Base-by-base conservation (phyloP, 2,797 vertebrate species). In the Acanthurus lineatus region DNA sequence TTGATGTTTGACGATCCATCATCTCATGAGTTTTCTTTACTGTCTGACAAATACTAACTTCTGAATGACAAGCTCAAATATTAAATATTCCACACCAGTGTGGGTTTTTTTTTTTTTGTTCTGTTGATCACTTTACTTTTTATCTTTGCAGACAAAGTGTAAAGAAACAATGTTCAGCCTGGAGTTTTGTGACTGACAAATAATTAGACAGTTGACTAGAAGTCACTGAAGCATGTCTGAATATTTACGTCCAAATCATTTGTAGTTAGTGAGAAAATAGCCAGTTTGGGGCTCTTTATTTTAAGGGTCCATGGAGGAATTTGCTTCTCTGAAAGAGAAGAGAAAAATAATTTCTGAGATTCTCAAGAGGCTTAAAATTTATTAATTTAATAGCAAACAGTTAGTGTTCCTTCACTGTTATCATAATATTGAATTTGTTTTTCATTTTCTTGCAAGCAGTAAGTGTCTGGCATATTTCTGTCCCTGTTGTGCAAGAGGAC, bases 1-100 rank as follows among this genome's bases (percentile, higher is more conserved):
- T 35, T 45, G 19, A 49, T 81, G 84, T 89, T 86, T 88, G 78
- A 84, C 70, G 65, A 84, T 76, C 63, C 64, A 69, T 90, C 78
- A 77, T 84, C 71, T 75, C 49, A 59, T 16, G 22, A 32, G 69
- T 61, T 44, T 45, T 77, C 73, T 69, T 72, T 44, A 54, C 72
- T 45, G 79, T 65, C 54, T 69, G 59, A 80, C 72, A 69, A 83
- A 75, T 60, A 38, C 54, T 44, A 73, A 81, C 51, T 72, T 80
- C 67, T 75, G 82, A 77, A 83, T 69, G 82, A 85, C 59, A 71
- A 87, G 86, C 80, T 85, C 81, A 91, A 92, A 87, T 86, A 86
- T 79, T 67, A 72, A 78, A 85, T 61, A 79, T 88, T 88, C 77
- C 53, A 70, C 70, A 44, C 15, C 9, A 16, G 15, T 5, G 12